Percentiles rank a stretch among this genome's conserved stretches.
phyloP scores from a whole-genome alignment of 2,888 invertebrate species.

The Meta bourneti region DNA sequence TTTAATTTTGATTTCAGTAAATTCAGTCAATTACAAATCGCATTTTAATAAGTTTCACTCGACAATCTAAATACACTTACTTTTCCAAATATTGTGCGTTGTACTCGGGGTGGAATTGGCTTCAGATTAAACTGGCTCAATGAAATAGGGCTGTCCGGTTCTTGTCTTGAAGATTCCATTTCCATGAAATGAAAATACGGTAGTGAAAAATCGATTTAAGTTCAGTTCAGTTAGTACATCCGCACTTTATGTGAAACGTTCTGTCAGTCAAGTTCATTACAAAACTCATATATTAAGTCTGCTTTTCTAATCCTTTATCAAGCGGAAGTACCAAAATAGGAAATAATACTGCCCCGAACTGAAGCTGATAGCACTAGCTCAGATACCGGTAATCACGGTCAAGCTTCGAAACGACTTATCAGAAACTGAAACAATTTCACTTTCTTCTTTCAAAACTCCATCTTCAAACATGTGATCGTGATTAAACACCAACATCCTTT shows the following conservation, averaged over 20 bases:
- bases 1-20: too few species aligned
- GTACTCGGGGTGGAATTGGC: constrained; percentile 60
- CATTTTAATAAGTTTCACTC: too few species aligned
- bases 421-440: not conserved
- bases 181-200: not conserved
- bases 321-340: not conserved
- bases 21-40: too few species aligned
- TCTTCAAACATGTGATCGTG: not conserved
- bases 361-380: not conserved
- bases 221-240: not conserved
- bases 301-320: not conserved
- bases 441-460: not conserved
- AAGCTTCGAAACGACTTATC: not conserved
- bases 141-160: constrained; percentile 69
- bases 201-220: not conserved
- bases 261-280: not conserved
- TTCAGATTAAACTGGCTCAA: constrained; percentile 64
- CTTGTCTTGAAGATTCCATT: constrained; percentile 18
- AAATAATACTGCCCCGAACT: not conserved
- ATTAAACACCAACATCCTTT: not conserved
- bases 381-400: not conserved
- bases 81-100: constrained; percentile 62
- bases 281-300: not conserved
- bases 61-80: constrained; percentile 16
- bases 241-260: not conserved